A percentile compares a stretch with the other conserved stretches of the same genome.
Conservation (phyloP, 2,113 vertebrate species). For the Catharus bicknelli region DNA sequence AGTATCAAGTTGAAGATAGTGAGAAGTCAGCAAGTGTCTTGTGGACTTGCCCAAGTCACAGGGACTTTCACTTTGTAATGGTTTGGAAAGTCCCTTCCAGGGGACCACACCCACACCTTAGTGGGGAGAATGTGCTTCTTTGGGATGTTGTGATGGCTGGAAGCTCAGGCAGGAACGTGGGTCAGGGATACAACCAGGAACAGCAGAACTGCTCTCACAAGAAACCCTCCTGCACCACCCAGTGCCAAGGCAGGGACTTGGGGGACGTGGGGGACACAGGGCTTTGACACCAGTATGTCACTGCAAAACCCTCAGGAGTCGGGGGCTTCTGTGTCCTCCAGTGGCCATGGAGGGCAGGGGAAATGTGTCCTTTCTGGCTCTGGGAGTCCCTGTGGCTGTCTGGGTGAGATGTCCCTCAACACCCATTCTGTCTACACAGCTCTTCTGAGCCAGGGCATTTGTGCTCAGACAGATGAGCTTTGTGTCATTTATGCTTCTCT, state of each 20-base stretch:
- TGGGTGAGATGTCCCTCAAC: not conserved
- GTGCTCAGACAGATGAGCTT: not conserved
- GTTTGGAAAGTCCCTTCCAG: not conserved
- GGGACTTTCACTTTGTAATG: not conserved
- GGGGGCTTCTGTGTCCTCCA: not conserved
- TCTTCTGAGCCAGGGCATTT: accelerated
- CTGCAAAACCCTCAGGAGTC: not conserved
- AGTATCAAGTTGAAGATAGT: not conserved
- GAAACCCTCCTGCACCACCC: not conserved
- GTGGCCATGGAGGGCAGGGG: not conserved
- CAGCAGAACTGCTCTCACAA: not conserved
- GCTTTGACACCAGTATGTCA: not conserved
- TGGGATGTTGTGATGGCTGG: not conserved
- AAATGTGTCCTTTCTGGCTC: not conserved
- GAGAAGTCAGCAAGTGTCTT: not conserved
- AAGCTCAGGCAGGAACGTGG: not conserved
- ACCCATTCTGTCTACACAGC: not conserved
- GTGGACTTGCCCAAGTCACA: not conserved
- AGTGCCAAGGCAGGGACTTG: not conserved
- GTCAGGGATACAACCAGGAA: not conserved
- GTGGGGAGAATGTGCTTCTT: accelerated
- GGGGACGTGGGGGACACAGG: not conserved
- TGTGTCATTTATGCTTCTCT: not conserved
- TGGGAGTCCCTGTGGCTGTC: not conserved
- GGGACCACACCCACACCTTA: not conserved